Base-by-base conservation (phyloP, 2,113 vertebrate species). In the Peromyscus polionotus region DNA sequence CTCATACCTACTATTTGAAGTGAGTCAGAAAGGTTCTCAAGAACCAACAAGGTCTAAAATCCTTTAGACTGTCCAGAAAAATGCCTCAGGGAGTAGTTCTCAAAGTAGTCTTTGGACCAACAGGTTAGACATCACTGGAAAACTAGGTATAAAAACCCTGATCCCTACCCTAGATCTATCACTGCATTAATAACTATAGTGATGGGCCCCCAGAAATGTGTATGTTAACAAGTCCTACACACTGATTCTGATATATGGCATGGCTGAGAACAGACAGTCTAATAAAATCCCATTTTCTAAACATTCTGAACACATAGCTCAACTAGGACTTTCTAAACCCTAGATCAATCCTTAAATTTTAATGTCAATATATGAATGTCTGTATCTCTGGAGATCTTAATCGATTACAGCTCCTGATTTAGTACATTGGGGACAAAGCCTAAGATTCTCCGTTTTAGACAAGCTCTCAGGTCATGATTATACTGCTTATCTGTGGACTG, bases 201-300 rank as follows among this genome's bases (percentile, higher is more conserved):
- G 6, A 39, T 7, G 3, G 67, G 13, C 3, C 42, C 22, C 6
- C 39, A 68, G 70, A 24, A 70, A 7, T 4, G 22, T 19, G 31
- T 22, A 26, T 57, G 12, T 81, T 42, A 86, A 84, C 20, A 90
- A 88, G 39, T 51, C 57, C 83, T 79, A 57, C 39, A 42, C 1
- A 75, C 61, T 26, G n/a, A 22, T 80, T 54, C 77, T 80, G 28
- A 28, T 20, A 22, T 28, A 14, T 39, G 20, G 24, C 39, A 63
- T 31, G 19, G 63, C 94, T 48, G 68, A 93, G 51, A 88, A 88
- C 33, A 26, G 10, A 45, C 57, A 26, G 22, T 39, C 12, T 63
- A 76, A 42, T 73, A 93, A 90, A 90, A 93, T 19, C 73, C 86
- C n/a, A 83, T 87, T 75, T 76, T 48, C 67, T 90, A 84, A 89